These are phyloP conservation scores for Salvelinus sp. DNA, from an alignment of 2,113 vertebrate genomes.

Conservation along the genomic window DNA sequence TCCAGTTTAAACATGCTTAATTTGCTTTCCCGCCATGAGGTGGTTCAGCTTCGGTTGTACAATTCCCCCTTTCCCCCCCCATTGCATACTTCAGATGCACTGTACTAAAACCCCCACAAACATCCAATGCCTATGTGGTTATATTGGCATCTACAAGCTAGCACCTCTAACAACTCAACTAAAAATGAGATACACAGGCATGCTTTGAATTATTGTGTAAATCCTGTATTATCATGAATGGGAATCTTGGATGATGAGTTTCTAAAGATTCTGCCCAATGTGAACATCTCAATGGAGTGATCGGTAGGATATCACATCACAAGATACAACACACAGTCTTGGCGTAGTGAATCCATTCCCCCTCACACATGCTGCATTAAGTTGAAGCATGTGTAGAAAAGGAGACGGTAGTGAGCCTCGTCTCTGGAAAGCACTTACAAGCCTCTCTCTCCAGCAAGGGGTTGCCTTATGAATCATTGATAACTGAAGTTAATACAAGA, in stretches of 20 bases:
- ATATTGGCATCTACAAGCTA: too few species aligned
- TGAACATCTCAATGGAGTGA: neutral
- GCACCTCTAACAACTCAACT: too few species aligned
- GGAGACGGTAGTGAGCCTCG: neutral
- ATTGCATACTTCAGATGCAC: too few species aligned
- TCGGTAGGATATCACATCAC: neutral
- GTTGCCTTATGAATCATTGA: slow-evolving; percentile 5
- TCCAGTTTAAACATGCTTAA: too few species aligned
- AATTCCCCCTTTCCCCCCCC: too few species aligned
- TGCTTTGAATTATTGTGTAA: too few species aligned
- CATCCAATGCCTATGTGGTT: too few species aligned
- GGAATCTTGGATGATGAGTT: too few species aligned
- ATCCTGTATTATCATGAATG: too few species aligned
- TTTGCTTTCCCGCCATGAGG: neutral
- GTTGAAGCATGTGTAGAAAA: slow-evolving; percentile 12
- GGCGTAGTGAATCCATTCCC: slow-evolving; percentile 5
- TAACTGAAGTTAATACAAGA: neutral
- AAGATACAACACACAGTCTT: neutral
- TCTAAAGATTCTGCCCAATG: neutral
- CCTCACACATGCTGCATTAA: neutral
- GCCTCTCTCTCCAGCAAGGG: neutral
- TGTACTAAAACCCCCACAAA: too few species aligned
- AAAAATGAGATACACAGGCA: too few species aligned
- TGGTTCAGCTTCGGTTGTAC: too few species aligned
- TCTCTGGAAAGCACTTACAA: neutral